A percentile compares a stretch with the other conserved stretches of the same genome.
Conservation (phyloP, 2,797 vertebrate genomes). For the Chrysocyon brachyurus region DNA sequence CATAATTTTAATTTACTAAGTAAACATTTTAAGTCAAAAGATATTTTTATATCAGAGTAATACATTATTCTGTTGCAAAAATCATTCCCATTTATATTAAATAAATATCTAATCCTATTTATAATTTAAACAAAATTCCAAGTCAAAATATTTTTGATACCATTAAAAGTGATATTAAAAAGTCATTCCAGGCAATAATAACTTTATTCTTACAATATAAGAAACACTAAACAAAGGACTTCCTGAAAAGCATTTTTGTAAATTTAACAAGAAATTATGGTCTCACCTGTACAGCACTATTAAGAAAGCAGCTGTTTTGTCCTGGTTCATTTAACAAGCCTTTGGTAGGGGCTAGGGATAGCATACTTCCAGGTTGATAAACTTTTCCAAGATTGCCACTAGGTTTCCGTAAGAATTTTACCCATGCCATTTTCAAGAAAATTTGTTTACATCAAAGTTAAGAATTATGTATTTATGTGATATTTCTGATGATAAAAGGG, state of each 20-base stretch:
- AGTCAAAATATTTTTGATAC: not conserved
- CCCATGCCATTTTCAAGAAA: constrained; percentile 95
- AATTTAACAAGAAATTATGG: not conserved
- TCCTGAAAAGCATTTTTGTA: not conserved
- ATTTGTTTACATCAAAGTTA: constrained; percentile 60
- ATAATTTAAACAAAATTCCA: not conserved
- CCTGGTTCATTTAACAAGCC: constrained; percentile 98
- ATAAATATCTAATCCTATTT: no score
- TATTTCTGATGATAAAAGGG: constrained; percentile 72
- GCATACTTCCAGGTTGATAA: constrained; percentile 97
- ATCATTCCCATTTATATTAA: constrained; percentile 12
- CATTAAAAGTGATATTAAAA: not conserved
- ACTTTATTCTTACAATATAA: not conserved
- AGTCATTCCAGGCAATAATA: not conserved
- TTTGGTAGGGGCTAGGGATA: constrained; percentile 98
- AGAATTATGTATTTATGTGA: not conserved
- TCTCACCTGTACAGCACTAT: constrained; percentile 98
- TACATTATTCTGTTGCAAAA: not conserved
- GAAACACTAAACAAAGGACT: not conserved
- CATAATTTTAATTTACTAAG: constrained; percentile 17
- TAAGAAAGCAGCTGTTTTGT: constrained; percentile 99
- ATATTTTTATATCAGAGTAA: not conserved
- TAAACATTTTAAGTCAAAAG: not conserved
- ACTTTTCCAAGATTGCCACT: constrained; percentile 96
- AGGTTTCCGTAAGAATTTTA: constrained; percentile 95